Base-by-base conservation (phyloP, 1,140 invertebrate genomes). In the Scaptomyza graminum region DNA sequence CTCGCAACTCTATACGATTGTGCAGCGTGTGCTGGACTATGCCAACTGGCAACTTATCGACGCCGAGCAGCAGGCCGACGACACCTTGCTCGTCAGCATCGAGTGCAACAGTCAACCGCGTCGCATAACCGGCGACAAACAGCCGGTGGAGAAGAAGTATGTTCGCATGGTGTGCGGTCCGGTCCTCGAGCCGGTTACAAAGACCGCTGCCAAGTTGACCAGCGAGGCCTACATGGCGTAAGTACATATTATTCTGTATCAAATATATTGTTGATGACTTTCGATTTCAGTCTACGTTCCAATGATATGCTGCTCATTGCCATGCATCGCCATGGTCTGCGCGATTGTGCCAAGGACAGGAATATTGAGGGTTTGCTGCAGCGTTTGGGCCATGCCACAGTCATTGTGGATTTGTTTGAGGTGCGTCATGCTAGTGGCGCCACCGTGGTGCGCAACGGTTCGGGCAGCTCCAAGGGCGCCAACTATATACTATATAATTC, bases 401-500 rank as follows among this genome's bases (percentile, higher is more conserved):
- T 94, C 0, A 93, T 87, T 4, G 94, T 95, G 84, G 95, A 96
- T 85, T 90, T 96, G 49, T 85, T 95, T 3, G 93, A 94, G 74
- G 93, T 94, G 11, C 95, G 94, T 79, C 94, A 82, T 50, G 46
- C 69, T 28, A 79, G 68, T 22, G 67, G 77, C 2, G 76, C 78
- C 5, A 68, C 46, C 47, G 60, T 91, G 12, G 89, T 90, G 34
- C 76, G 90, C 59, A 91, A 85, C 66, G 91, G 91, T 25, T 13
- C 77, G 43, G 88, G 88, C 28, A 85, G 92, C 55, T 92, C 88
- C 13, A 91, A 92, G 80, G 92, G 94, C 51, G 93, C 94, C n/a
- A 90, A 93, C 37, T 96, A 95, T 91, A 93, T 95, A 39, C 92
- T 96, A n/a, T 96, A 96, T 80, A 96, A 96, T 78, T 94, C 93